phyloP scores from a whole-genome alignment of 2,888 invertebrate species.

The Psylliodes chrysocephalus region DNA sequence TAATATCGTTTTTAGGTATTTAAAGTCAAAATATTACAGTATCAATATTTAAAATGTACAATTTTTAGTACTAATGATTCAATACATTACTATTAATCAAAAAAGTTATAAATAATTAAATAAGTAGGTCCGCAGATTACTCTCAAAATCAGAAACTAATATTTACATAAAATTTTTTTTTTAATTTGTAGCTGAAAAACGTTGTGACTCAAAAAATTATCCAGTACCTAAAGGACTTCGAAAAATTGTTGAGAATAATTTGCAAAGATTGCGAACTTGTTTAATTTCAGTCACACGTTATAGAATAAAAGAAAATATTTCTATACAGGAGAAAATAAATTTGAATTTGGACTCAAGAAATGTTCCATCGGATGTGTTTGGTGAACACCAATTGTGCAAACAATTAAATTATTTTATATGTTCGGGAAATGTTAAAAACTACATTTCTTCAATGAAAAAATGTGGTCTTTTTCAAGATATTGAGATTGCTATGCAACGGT shows the following conservation, averaged over 20 bases:
- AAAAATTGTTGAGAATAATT: neutral
- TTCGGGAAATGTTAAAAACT: neutral
- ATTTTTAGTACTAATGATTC: too few species aligned
- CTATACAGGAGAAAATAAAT: neutral
- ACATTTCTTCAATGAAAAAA: neutral
- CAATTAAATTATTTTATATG: neutral
- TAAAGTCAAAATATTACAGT: too few species aligned
- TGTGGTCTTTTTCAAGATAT: neutral
- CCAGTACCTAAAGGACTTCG: neutral
- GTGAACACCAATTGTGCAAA: neutral
- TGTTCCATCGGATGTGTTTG: neutral
- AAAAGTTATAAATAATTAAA: too few species aligned
- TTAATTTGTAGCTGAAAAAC: too few species aligned
- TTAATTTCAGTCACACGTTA: too few species aligned
- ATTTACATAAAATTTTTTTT: too few species aligned
- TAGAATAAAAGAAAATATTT: neutral
- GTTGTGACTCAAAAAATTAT: neutral
- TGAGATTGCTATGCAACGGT: neutral
- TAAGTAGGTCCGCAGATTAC: too few species aligned
- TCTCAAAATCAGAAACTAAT: too few species aligned
- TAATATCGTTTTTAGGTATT: too few species aligned
- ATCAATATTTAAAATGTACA: too few species aligned
- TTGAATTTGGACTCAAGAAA: neutral
- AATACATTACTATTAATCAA: too few species aligned
- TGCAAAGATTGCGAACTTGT: neutral